Evolutionary conservation across 2,113 vertebrate genomes (phyloP), one percentile per base, ranked within the genome.

Genomic region (Perca fluviatilis): DNA sequence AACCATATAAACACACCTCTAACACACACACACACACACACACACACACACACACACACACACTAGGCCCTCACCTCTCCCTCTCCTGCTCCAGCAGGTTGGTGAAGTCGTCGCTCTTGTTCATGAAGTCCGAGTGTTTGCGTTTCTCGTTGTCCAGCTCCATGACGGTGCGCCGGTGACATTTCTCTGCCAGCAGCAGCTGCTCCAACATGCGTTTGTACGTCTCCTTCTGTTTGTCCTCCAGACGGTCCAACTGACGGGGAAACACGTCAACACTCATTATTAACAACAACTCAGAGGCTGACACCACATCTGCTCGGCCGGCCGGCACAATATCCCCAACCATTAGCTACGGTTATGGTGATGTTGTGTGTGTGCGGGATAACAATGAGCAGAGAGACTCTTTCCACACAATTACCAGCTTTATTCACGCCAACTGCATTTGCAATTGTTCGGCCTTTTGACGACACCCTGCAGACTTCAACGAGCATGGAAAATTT

Each of bases 61-160:
- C 50, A 14, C 47, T 4, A 4, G 2, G 8, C 2, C 13, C 83
- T 80, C 82, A 92, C 92, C 98, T 97, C 93, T 98, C 98, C 40
- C 98, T 92, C 88, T 99, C 98, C 90, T 98, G 97, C 87, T 99
- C 98, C 96, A 99, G 95, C 90, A 99, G 96, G 93, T 97, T 96
- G 92, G 98, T 99, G 90, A 99, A 99, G 93, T 99, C 98, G 18
- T 99, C 98, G 0, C 98, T 99, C 95, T 99, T 99, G 93, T 95
- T 96, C 95, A 99, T 99, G 95, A 99, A 99, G 93, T 99, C 98
- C 0, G 92, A 89, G 64, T 99, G 98, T 60, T 99, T 99, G 51
- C 92, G 95, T 43, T 98, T 99, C 94, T 99, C 98, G 0, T 90
- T 96, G 88, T 99, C 97, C 21, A 99, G 89, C 83, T 99, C 97